A percentile compares a stretch with the other conserved stretches of the same genome.
Conservation (phyloP, 1,140 invertebrate species). For the Amyelois transitella region DNA sequence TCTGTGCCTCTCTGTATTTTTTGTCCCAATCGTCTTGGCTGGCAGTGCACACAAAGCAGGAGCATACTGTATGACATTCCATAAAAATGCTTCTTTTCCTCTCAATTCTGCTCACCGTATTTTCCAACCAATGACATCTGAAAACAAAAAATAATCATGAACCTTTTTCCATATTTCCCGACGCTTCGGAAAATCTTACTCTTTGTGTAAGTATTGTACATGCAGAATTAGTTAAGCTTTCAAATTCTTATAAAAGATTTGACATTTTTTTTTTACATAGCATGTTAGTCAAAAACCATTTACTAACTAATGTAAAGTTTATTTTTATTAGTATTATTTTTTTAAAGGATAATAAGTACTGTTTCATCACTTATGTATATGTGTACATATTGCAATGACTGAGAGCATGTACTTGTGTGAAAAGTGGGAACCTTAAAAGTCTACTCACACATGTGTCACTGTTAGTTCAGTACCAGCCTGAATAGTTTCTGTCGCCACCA, state of each 20-base stretch:
- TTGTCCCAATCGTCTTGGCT: neutral
- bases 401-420: neutral
- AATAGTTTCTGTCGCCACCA: constrained; percentile 22
- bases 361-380: neutral
- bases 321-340: neutral
- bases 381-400: constrained; percentile 1
- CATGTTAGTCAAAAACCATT: neutral
- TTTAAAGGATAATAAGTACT: too few relatives aligned
- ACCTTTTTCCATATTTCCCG: too few relatives aligned
- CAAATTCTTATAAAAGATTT: neutral
- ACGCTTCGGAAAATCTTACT: too few relatives aligned
- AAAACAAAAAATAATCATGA: neutral
- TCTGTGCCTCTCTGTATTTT: neutral
- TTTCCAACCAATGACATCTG: neutral
- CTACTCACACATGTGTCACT: constrained; percentile 24
- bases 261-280: neutral
- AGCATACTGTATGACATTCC: neutral
- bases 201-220: neutral
- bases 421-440: neutral
- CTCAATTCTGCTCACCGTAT: neutral
- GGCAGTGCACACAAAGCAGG: neutral
- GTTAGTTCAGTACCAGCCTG: constrained; percentile 28
- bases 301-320: neutral
- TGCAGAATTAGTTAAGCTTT: neutral
- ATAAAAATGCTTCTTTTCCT: neutral